Base-by-base conservation (phyloP, 2,888 invertebrate species). In the Rhodophaea formosa region DNA sequence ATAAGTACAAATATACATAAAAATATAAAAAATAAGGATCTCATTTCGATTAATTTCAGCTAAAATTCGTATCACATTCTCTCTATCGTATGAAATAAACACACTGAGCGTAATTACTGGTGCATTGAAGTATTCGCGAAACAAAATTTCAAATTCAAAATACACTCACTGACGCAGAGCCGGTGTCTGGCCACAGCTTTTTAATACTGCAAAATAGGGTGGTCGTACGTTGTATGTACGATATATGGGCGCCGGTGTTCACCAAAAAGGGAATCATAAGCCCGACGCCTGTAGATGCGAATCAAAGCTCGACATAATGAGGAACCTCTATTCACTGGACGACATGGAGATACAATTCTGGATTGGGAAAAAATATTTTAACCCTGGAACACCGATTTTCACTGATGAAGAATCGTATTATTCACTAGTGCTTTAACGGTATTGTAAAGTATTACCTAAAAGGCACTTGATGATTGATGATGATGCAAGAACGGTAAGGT, bases 181-280 rank as follows among this genome's bases (percentile, higher is more conserved):
- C 66, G 68, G 72, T 64, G 85, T 82, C 89, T 87, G 82, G 85
- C 89, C 88, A 84, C 90, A 88, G 82, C 79, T 85, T 89, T 89
- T 89, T 89, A 89, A 89, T 89, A 87, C 81, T 76, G 71, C 83
- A 80, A 85, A 89, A 88, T 88, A 86, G 86, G 78, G 77, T 77
- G 80, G 82, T 69, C 70, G 70, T 74, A 66, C 66, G 65, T 70
- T 67, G 68, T 71, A 66, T 56, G 68, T 69, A 66, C 77, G 75
- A 76, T 75, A 75, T 74, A 77, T 60, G 62, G 67, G 70, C 72
- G 67, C 66, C 64, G 67, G 72, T 72, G 74, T 77, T 74, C 74
- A 75, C 83, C 84, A 79, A 88, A 88, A 86, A 84, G 85, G 76
- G 78, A 83, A 80, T 82, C 82, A 84, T 87, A 78, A 76, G 65